phyloP scores from a whole-genome alignment of 2,888 invertebrate species.

The Tenthredo amoena region DNA sequence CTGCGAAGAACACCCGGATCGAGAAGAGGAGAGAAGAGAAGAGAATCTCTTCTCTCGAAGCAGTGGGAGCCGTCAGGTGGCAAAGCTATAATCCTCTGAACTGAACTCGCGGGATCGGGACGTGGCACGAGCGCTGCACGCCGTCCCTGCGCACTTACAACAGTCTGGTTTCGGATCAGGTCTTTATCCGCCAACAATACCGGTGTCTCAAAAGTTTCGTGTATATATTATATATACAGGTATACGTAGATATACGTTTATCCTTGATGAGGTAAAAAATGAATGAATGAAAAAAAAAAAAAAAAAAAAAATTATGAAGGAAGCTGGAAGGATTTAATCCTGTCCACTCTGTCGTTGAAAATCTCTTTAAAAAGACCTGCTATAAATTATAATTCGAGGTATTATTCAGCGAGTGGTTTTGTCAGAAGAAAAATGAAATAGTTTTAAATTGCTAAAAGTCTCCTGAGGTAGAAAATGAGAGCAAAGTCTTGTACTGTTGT shows the following conservation, averaged over 20 bases:
- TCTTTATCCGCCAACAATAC: slow-evolving; percentile 59
- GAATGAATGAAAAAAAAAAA: slow-evolving; percentile 53
- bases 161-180: slow-evolving; percentile 64
- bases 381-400: background rate
- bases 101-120: slow-evolving; percentile 56
- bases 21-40: background rate
- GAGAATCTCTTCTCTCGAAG: slow-evolving; percentile 56
- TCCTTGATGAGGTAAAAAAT: background rate
- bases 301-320: background rate
- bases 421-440: background rate
- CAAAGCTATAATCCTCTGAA: slow-evolving; percentile 71
- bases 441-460: slow-evolving; percentile 20
- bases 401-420: background rate
- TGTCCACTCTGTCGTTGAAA: background rate
- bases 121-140: slow-evolving; percentile 4
- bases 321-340: background rate
- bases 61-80: slow-evolving; percentile 73
- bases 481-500: slow-evolving; percentile 52
- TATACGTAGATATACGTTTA: slow-evolving; percentile 29
- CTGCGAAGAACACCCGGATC: background rate
- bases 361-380: background rate
- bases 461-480: slow-evolving; percentile 55
- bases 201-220: background rate
- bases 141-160: slow-evolving; percentile 56
- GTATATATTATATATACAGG: background rate